Evolutionary conservation across 1,140 invertebrate species (phyloP), one percentile per base, ranked within the genome.

Genomic region (Delia radicum): DNA sequence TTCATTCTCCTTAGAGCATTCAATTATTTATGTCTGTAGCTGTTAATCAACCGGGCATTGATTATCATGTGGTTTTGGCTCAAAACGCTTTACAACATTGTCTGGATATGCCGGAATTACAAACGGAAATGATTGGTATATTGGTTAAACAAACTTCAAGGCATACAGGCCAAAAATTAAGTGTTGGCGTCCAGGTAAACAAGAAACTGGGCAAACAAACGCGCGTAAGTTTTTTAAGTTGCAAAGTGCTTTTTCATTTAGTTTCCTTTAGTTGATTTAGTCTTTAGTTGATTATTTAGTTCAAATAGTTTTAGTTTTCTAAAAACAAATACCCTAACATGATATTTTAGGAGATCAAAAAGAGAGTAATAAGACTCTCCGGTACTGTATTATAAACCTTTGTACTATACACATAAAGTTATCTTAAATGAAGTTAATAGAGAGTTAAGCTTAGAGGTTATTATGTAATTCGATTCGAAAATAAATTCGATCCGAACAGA

Each of bases 11-110:
- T 73, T 87, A 96, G 94, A 95, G 95, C 86, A 93, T 95, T 79
- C 95, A 97, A 85, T 89, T 98, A 79, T 98, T 98, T 87, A 96
- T 96, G 90, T 97, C 95, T 18, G 96, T 97, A 77, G 92, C 93
- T 18, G 93, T 98, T 76, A 96, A 98, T 87, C 94, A 96, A 80
- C 94, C 95, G 42, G 95, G 95, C 79, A 97, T 98, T 80, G 96
- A 98, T 87, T 97, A 97, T 86, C 96, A 98, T 84, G 96, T 98
- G 79, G 94, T 95, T 65, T 88, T 98, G 76, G 96, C 96, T 26
- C 96, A 98, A 91, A 97, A 97, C 86, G 94, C 96, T 10, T 88
- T 98, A 62, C 94, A 96, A 84, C 93, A 95, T 81, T 97, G 96
- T 87, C 88, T 98, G 62, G 93, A 96, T 79, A 92, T 94, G 83